Evolutionary conservation across 2,113 vertebrate genomes (phyloP).

Genomic region (Poicephalus meyeri): DNA sequence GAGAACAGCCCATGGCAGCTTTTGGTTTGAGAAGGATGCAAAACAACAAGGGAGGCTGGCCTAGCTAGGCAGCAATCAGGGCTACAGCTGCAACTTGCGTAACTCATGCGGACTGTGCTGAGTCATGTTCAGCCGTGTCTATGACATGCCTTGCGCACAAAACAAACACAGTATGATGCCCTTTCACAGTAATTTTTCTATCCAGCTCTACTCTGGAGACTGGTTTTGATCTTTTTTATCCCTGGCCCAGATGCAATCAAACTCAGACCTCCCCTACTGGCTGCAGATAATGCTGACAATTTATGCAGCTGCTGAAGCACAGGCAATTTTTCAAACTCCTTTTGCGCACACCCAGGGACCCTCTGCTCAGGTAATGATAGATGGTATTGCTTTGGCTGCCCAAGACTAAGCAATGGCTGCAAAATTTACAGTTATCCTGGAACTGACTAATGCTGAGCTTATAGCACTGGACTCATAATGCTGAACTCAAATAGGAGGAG

Average conservation of each 20-base stretch:
- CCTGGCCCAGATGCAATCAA: neutral
- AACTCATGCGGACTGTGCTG: neutral
- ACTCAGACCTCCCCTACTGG: neutral
- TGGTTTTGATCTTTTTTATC: conserved; percentile 29
- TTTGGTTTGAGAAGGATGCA: neutral
- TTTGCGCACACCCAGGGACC: conserved; percentile 16
- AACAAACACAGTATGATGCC: neutral
- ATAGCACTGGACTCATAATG: neutral
- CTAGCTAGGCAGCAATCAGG: neutral
- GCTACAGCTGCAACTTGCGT: neutral
- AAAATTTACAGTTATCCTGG: neutral
- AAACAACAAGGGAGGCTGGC: neutral
- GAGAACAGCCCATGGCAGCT: neutral
- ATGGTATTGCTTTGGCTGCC: neutral
- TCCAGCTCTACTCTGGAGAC: neutral
- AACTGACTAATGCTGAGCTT: neutral
- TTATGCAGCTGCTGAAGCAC: conserved; percentile 27
- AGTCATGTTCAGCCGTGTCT: neutral
- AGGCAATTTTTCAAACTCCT: conserved; percentile 39
- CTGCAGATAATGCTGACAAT: conserved; percentile 3
- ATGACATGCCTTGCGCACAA: neutral
- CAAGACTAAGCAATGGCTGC: neutral
- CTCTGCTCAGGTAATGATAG: conserved; percentile 1
- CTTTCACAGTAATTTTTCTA: conserved; percentile 2
- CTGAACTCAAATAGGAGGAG: neutral